These are phyloP conservation scores for Chionoecetes opilio DNA, from an alignment of 1,140 invertebrate genomes.

Conservation along the genomic window DNA sequence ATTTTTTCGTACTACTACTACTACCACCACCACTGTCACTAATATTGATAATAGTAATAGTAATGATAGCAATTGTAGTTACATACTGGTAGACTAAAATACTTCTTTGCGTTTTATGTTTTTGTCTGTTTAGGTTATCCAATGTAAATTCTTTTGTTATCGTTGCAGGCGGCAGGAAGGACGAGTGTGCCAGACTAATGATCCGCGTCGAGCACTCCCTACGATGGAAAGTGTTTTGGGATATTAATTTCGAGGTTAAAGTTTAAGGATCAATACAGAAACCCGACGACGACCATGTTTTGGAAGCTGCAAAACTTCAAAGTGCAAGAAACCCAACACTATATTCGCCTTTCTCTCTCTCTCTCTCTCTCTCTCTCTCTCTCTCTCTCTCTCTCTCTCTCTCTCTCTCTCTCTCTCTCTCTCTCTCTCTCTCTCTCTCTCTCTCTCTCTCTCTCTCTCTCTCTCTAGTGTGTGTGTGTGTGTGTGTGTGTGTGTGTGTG, in stretches of 20 bases:
- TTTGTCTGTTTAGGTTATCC: no score
- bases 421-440: not conserved
- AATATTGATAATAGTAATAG: not conserved
- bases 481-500: not conserved
- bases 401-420: slow-evolving; percentile 15
- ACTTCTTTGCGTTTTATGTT: no score
- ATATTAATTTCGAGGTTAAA: slow-evolving; percentile 1
- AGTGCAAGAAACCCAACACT: slow-evolving; percentile 22
- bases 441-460: not conserved
- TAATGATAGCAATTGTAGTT: not conserved
- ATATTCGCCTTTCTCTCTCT: not conserved
- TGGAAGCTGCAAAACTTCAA: slow-evolving; percentile 19
- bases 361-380: not conserved
- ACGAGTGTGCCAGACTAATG: no score
- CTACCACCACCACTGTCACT: no score
- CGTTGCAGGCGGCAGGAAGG: no score
- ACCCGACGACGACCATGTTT: not conserved
- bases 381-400: slow-evolving; percentile 9
- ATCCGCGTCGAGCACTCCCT: no score
- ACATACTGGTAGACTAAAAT: no score
- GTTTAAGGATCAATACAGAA: slow-evolving; percentile 21
- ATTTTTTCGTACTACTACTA: no score
- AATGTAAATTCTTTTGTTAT: no score
- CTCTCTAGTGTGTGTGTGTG: not conserved
- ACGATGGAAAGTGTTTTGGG: not conserved